Conservation (phyloP, 2,113 vertebrate genomes). For the pig (Sus scrofa) region DNA sequence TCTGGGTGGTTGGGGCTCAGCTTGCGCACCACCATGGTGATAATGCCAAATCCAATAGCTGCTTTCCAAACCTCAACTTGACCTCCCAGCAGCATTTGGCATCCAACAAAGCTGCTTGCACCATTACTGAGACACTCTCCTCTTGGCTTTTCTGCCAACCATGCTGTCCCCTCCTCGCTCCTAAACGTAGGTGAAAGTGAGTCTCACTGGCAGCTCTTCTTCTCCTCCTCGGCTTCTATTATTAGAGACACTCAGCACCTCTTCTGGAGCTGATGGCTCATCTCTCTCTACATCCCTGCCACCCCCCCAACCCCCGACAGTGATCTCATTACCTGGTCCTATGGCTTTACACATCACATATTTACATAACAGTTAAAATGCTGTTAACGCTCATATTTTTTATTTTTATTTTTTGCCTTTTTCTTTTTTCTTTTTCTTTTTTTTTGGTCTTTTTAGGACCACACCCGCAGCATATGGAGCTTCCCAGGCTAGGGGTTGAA, state of each 20-base stretch:
- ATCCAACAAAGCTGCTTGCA: background rate
- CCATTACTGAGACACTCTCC: background rate
- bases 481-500: no score
- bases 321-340: background rate
- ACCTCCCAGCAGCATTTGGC: background rate
- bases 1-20: background rate
- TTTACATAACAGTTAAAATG: background rate
- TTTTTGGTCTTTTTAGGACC: no score
- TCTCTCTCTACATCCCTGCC: background rate
- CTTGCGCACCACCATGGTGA: background rate
- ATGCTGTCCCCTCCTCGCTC: background rate
- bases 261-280: background rate
- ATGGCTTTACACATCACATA: constrained; percentile 37
- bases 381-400: background rate
- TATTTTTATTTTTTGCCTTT: no score
- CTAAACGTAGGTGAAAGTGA: background rate
- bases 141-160: background rate
- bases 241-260: background rate
- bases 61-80: background rate
- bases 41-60: background rate
- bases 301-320: no score
- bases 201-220: background rate
- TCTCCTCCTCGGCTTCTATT: background rate
- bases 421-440: no score
- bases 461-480: no score